These are phyloP conservation scores for Cephalopterus ornatus DNA, from an alignment of 2,113 vertebrate species.

Conservation along the genomic window DNA sequence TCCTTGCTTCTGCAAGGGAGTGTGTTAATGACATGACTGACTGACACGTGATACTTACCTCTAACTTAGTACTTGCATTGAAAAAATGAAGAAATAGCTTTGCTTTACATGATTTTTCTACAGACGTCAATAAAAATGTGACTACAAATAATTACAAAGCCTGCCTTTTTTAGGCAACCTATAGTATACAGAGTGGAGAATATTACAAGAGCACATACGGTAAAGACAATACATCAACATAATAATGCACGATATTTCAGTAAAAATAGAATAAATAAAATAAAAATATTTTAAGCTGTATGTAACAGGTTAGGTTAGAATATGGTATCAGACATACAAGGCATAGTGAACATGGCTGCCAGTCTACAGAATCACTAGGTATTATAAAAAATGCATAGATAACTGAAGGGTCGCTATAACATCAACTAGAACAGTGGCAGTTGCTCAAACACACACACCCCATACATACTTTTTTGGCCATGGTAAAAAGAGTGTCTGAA, in stretches of 20 bases:
- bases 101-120: slow-evolving; percentile 70
- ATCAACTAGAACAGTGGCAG: slow-evolving; percentile 59
- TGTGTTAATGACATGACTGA: background rate
- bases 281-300: slow-evolving; percentile 91
- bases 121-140: slow-evolving; percentile 74
- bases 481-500: slow-evolving; percentile 71
- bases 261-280: slow-evolving; percentile 99
- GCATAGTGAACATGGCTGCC: slow-evolving; percentile 75
- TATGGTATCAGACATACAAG: slow-evolving; percentile 80
- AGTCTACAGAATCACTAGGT: slow-evolving; percentile 69
- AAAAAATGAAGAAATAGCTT: slow-evolving; percentile 62
- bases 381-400: slow-evolving; percentile 91
- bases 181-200: slow-evolving; percentile 72
- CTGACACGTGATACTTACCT: slow-evolving; percentile 1
- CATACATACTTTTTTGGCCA: slow-evolving; percentile 86
- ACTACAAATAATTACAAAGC: slow-evolving; percentile 78
- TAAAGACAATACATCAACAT: slow-evolving; percentile 73
- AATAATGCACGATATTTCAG: slow-evolving; percentile 83
- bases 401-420: slow-evolving; percentile 74
- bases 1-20: slow-evolving; percentile 18
- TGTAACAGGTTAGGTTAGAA: slow-evolving; percentile 80
- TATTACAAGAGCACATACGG: slow-evolving; percentile 64
- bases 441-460: slow-evolving; percentile 15
- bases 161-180: slow-evolving; percentile 60
- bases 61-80: slow-evolving; percentile 54